A percentile compares a stretch with the other conserved stretches of the same genome.
These are phyloP conservation scores for Aramus guarauna DNA, from an alignment of 2,113 vertebrate species.

Conservation along the genomic window DNA sequence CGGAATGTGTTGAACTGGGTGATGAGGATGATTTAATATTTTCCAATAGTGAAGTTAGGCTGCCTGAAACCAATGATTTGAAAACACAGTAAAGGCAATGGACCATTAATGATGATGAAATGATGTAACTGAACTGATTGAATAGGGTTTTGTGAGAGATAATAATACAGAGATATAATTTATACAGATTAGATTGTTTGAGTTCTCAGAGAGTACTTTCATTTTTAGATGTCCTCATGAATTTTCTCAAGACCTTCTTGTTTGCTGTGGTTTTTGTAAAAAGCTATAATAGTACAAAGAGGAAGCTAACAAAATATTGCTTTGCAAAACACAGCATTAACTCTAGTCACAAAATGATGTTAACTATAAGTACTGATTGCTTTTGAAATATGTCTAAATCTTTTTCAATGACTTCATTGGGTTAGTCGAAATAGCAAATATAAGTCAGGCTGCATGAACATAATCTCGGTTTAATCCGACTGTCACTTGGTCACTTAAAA, in stretches of 20 bases:
- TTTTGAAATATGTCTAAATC: background rate
- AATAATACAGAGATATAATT: background rate
- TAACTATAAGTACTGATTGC: background rate
- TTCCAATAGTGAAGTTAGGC: background rate
- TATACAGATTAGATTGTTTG: background rate
- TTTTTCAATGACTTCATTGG: background rate
- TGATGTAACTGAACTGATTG: conserved; percentile 11
- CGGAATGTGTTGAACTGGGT: background rate
- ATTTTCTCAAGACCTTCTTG: background rate
- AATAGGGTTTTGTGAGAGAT: background rate
- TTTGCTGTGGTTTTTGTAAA: background rate
- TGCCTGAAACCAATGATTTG: background rate
- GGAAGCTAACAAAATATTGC: background rate
- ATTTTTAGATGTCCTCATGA: background rate
- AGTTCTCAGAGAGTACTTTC: background rate
- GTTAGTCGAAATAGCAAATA: background rate
- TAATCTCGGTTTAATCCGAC: background rate
- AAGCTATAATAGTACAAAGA: background rate
- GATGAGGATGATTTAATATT: conserved; percentile 20
- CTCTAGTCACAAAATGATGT: background rate
- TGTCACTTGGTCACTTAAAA: background rate
- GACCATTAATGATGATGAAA: background rate
- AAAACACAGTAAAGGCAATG: background rate
- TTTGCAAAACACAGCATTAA: background rate
- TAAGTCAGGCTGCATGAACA: background rate